A percentile compares a stretch with the other conserved stretches of the same genome.
These are phyloP conservation scores for Mylabris sibirica DNA, from an alignment of 2,888 invertebrate genomes.

Conservation along the genomic window DNA sequence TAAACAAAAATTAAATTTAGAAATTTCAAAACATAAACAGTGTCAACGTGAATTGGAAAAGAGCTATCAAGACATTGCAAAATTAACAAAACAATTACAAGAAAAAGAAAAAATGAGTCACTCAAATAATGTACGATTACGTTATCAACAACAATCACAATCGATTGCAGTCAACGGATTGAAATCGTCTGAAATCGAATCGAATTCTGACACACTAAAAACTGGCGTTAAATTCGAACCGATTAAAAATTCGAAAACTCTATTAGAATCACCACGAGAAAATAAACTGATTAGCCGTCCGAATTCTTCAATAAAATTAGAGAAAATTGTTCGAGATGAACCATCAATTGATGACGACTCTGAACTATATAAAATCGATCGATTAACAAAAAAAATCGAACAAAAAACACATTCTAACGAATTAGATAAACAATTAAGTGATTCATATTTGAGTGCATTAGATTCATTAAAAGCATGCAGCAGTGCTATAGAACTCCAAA, in stretches of 20 bases:
- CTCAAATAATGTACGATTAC: constrained; percentile 38
- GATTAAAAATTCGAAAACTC: constrained; percentile 16
- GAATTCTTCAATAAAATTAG: constrained; percentile 37
- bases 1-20: constrained; percentile 73
- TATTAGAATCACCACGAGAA: not conserved
- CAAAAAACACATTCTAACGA: constrained; percentile 43
- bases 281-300: constrained; percentile 35
- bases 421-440: constrained; percentile 49
- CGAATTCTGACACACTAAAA: too few species aligned
- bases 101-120: constrained; percentile 38
- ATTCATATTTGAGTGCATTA: constrained; percentile 50
- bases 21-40: constrained; percentile 75
- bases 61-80: constrained; percentile 69
- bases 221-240: constrained; percentile 50
- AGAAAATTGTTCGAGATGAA: constrained; percentile 29
- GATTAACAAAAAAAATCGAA: constrained; percentile 39
- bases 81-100: constrained; percentile 61
- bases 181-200: constrained; percentile 16
- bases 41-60: constrained; percentile 72
- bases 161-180: not conserved
- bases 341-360: constrained; percentile 24
- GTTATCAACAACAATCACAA: not conserved
- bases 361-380: not conserved
- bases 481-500: constrained; percentile 62
- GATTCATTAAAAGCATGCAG: constrained; percentile 48